phyloP scores from a whole-genome alignment of 2,888 invertebrate species.

The Barypeithes pellucidus region DNA sequence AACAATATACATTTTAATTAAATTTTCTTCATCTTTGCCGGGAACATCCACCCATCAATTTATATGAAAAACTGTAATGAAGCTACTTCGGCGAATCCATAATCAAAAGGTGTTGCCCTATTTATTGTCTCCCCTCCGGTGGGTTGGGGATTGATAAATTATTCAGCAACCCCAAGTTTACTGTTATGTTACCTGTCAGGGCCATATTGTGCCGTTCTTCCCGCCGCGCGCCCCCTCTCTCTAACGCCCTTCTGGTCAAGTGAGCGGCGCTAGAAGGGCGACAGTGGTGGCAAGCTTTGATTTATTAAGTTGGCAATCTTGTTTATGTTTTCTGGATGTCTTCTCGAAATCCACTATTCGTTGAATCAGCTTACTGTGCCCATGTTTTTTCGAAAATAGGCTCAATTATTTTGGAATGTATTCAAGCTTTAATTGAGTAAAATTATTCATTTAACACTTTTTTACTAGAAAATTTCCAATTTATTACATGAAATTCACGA shows the following conservation, averaged over 20 bases:
- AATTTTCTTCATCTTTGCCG: background rate
- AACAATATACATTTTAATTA: conserved; percentile 1
- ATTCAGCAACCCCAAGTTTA: conserved; percentile 43
- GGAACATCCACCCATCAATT: background rate
- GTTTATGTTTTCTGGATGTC: conserved; percentile 20
- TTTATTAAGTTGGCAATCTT: conserved; percentile 31
- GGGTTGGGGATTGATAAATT: conserved; percentile 42
- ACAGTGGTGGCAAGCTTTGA: conserved; percentile 18
- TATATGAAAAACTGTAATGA: conserved; percentile 17
- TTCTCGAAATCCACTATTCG: background rate
- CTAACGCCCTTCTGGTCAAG: conserved; percentile 26
- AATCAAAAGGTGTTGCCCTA: conserved; percentile 44
- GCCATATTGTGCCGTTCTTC: conserved; percentile 36
- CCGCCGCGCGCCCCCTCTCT: conserved; percentile 6
- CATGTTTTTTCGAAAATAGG: too few relatives aligned
- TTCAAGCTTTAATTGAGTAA: too few relatives aligned
- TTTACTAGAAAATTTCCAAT: too few relatives aligned
- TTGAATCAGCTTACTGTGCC: too few relatives aligned
- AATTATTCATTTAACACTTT: too few relatives aligned
- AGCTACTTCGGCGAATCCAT: conserved; percentile 31
- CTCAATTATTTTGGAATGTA: too few relatives aligned
- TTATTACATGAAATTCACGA: too few relatives aligned
- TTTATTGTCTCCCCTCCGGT: conserved; percentile 33
- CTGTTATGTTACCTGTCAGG: conserved; percentile 49
- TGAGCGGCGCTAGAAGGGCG: conserved; percentile 9